Evolutionary conservation across 2,113 vertebrate species (phyloP).

Genomic region (Tetrao urogallus): DNA sequence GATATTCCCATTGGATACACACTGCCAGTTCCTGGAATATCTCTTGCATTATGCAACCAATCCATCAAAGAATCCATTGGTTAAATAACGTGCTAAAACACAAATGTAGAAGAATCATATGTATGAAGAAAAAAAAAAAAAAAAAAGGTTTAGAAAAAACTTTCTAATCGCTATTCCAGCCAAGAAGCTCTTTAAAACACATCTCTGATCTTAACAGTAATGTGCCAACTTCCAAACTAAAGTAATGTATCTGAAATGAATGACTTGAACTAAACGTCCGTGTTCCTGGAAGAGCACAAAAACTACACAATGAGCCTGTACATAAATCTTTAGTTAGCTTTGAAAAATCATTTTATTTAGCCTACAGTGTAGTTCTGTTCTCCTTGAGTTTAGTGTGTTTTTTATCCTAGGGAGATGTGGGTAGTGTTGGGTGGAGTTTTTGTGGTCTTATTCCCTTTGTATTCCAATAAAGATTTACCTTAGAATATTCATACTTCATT

Average conservation of each 20-base stretch:
- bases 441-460: neutral
- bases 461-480: neutral
- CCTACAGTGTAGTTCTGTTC: neutral
- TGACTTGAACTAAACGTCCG: neutral
- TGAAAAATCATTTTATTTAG: neutral
- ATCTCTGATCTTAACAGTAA: neutral
- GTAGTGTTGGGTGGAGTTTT: too few relatives aligned
- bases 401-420: neutral
- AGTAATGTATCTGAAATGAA: neutral
- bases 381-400: neutral
- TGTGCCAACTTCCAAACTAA: neutral
- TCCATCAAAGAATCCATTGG: neutral
- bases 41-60: neutral
- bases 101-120: neutral
- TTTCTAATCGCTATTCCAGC: neutral
- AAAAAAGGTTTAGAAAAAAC: neutral
- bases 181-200: neutral
- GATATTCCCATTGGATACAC: neutral
- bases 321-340: neutral
- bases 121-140: neutral
- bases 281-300: neutral
- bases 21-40: neutral
- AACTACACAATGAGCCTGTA: neutral
- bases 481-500: neutral
- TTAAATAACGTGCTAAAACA: constrained; percentile 16